Evolutionary conservation across 1,140 invertebrate genomes (phyloP).

Genomic region (Littorina saxatilis): DNA sequence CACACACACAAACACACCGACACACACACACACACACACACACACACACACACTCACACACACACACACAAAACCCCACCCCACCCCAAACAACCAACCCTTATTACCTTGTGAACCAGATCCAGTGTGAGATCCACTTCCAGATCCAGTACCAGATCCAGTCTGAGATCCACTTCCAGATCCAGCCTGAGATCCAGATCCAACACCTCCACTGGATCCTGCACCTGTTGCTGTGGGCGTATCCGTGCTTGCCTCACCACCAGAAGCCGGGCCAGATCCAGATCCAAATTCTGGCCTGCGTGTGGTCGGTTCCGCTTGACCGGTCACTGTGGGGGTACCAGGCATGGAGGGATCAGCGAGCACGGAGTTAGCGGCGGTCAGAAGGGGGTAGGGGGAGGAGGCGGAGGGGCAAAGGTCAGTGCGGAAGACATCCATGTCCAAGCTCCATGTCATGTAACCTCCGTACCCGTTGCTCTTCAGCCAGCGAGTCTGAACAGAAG

Average conservation of each 20-base stretch:
- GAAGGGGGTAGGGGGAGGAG: neutral
- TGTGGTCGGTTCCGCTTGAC: neutral
- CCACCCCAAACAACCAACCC: neutral
- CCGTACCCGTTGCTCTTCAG: conserved; percentile 44
- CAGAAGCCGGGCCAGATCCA: neutral
- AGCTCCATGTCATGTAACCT: conserved; percentile 96
- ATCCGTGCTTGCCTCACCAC: neutral
- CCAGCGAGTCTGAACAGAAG: neutral
- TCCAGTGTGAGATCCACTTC: neutral
- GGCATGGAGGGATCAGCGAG: neutral
- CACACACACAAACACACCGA: neutral
- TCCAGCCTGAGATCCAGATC: neutral
- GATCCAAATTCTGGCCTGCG: neutral
- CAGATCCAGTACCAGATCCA: neutral
- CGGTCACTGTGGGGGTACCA: neutral
- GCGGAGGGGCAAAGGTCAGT: conserved; percentile 81
- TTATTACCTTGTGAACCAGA: neutral
- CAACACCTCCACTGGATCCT: neutral
- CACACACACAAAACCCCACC: neutral
- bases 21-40: neutral
- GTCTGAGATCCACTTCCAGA: neutral
- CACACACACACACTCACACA: neutral
- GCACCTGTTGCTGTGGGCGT: neutral
- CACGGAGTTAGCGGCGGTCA: conserved; percentile 1
- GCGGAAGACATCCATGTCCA: conserved; percentile 97